Conservation (phyloP, 2,797 vertebrate species). For the Aeoliscus strigatus region DNA sequence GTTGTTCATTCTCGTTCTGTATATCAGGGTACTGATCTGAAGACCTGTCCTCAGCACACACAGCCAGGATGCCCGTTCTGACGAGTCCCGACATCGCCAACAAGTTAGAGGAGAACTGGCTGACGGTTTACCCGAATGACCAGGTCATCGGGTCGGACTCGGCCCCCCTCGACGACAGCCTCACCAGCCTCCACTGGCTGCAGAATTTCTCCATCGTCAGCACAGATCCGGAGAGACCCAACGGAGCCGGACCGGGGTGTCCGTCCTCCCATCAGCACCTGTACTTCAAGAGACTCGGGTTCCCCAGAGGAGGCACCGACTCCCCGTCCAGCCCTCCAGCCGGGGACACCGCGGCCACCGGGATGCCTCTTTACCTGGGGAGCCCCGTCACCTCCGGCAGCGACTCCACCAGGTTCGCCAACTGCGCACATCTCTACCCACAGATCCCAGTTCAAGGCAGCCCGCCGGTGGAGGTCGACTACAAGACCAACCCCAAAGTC, state of each 20-base stretch:
- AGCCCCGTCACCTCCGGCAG: slow-evolving; percentile 74
- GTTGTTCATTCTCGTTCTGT: slow-evolving; percentile 4
- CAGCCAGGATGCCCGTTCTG: slow-evolving; percentile 76
- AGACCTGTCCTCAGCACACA: slow-evolving; percentile 4
- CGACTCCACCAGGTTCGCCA: slow-evolving; percentile 47
- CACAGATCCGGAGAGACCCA: slow-evolving; percentile 72
- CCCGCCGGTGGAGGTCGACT: slow-evolving; percentile 74
- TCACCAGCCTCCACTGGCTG: slow-evolving; percentile 86
- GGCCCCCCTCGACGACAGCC: slow-evolving; percentile 78
- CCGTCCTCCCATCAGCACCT: slow-evolving; percentile 65
- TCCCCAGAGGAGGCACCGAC: slow-evolving; percentile 64
- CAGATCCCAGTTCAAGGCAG: slow-evolving; percentile 58
- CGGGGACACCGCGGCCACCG: slow-evolving; percentile 78
- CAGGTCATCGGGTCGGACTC: slow-evolving; percentile 57
- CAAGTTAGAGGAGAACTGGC: slow-evolving; percentile 75
- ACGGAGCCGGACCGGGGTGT: slow-evolving; percentile 52
- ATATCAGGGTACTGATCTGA: slow-evolving; percentile 47
- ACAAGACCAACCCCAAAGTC: slow-evolving; percentile 76
- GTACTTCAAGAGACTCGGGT: slow-evolving; percentile 62
- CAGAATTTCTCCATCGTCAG: slow-evolving; percentile 85
- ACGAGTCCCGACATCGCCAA: slow-evolving; percentile 72
- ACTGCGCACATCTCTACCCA: slow-evolving; percentile 41
- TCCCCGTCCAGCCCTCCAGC: slow-evolving; percentile 81
- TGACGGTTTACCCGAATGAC: slow-evolving; percentile 67
- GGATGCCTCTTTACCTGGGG: slow-evolving; percentile 72